A percentile compares a stretch with the other conserved stretches of the same genome.
Evolutionary conservation across 2,113 vertebrate species (phyloP).

Genomic region (Tringa solitaria): DNA sequence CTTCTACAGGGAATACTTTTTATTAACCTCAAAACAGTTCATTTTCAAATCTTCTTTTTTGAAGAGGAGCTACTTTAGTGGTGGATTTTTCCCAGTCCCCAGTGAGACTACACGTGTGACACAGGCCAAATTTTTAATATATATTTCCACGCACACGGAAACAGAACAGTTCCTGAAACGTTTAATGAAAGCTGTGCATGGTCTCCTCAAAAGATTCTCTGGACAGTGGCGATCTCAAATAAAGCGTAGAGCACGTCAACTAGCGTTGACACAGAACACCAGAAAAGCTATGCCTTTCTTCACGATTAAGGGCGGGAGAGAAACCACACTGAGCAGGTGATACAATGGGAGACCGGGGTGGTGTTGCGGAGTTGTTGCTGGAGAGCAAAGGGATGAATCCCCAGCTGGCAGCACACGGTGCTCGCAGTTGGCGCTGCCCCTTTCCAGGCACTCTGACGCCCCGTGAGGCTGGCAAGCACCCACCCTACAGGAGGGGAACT

Average conservation of each 20-base stretch:
- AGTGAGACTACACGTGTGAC: neutral
- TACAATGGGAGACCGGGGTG: neutral
- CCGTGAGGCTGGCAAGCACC: slow-evolving; percentile 19
- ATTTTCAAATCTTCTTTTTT: neutral
- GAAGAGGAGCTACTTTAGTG: neutral
- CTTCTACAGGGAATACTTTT: neutral
- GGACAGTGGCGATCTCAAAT: neutral
- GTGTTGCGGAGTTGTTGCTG: accelerated
- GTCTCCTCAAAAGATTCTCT: neutral
- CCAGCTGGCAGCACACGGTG: accelerated
- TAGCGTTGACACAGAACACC: accelerated
- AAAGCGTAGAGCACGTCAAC: neutral
- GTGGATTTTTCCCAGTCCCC: neutral
- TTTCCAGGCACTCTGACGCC: slow-evolving; percentile 29
- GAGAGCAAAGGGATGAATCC: neutral
- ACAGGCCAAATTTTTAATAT: neutral
- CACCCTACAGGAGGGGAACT: slow-evolving; percentile 56
- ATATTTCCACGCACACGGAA: neutral
- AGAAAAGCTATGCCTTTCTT: neutral
- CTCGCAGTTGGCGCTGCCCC: neutral
- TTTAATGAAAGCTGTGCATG: neutral
- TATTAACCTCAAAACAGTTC: neutral
- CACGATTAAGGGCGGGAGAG: neutral
- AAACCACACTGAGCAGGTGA: neutral
- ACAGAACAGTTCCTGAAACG: neutral